A percentile compares a stretch with the other conserved stretches of the same genome.
Evolutionary conservation across 2,888 invertebrate species (phyloP).

Genomic region (Idaea aversata): DNA sequence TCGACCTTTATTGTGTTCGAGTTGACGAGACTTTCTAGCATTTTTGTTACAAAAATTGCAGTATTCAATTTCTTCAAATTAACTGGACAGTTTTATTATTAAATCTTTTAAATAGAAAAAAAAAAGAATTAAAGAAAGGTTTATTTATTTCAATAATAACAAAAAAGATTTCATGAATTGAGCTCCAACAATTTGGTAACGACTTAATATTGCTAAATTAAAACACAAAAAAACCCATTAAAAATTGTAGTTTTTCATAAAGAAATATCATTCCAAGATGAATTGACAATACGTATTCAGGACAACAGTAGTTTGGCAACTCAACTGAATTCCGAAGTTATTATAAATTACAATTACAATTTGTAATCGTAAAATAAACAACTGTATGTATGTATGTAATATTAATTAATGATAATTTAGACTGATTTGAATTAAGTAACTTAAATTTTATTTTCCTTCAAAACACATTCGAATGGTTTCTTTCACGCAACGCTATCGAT

Average conservation of each 20-base stretch:
- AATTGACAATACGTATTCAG: conserved; percentile 18
- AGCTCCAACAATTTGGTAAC: background rate
- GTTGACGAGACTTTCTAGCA: too few species aligned
- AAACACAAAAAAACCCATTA: background rate
- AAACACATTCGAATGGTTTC: background rate
- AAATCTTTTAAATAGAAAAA: too few species aligned
- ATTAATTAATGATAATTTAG: conserved; percentile 43
- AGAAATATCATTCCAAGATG: conserved; percentile 5
- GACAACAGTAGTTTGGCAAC: background rate
- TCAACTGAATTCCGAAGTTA: background rate
- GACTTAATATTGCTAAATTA: background rate
- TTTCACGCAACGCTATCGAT: background rate
- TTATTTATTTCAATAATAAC: too few species aligned
- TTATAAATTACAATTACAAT: background rate
- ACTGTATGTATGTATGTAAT: background rate
- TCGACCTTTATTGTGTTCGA: too few species aligned
- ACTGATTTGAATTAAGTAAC: conserved; percentile 66
- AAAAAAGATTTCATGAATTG: background rate
- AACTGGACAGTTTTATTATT: too few species aligned
- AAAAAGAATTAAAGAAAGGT: too few species aligned
- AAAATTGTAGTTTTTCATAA: background rate
- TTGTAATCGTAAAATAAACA: background rate
- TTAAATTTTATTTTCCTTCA: conserved; percentile 19
- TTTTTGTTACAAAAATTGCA: too few species aligned
- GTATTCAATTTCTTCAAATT: too few species aligned